Evolutionary conservation across 2,888 invertebrate species (phyloP), one percentile per base, ranked within the genome.

Genomic region (Steinernema carpocapsae): DNA sequence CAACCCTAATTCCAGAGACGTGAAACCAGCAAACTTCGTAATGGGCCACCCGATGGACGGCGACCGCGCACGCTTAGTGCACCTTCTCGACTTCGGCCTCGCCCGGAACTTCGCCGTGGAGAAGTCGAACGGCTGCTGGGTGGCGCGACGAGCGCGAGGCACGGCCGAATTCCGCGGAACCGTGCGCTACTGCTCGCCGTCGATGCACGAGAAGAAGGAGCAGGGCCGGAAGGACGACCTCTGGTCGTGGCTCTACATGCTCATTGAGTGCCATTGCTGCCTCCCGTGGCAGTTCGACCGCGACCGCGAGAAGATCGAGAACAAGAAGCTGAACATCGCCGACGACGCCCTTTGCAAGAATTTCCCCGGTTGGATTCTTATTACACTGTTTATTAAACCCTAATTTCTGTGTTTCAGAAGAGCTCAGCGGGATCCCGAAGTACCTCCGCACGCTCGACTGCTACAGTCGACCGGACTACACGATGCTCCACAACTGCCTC

Each of bases 181-280:
- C 1, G 77, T 80, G 14, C 79, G 83, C 51, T 85, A 85, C 76
- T 80, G 80, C 10, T 80, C 83, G 14, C 81, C 83, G 7, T 79
- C 77, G 56, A 84, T 85, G 45, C 83, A 83, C 70, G 24, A 75
- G 19, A 73, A 76, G 1, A 74, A 72, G 56, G 85, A 85, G 74
- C 84, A 85, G 71, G 83, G 79, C 32, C 71, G 75, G 29, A 64
- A 70, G 37, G 77, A 80, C 73, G 79, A 80, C 59, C 14, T 78
- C 46, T 78, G 79, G 51, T 10, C 51, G n/a, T 51, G 51, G 51
- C 12, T 78, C 12, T 78, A 78, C 71, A 46, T 78, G 46, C 73
- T 78, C 59, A 85, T 85, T 73, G 83, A 82, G 73, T 73, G 95
- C 94, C 88, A 94, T 93, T 83, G 82, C 70, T 83, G 82, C 0